Base-by-base conservation (phyloP, 92 coral and sea anemone genomes). In the Phenganax stokvisi region DNA sequence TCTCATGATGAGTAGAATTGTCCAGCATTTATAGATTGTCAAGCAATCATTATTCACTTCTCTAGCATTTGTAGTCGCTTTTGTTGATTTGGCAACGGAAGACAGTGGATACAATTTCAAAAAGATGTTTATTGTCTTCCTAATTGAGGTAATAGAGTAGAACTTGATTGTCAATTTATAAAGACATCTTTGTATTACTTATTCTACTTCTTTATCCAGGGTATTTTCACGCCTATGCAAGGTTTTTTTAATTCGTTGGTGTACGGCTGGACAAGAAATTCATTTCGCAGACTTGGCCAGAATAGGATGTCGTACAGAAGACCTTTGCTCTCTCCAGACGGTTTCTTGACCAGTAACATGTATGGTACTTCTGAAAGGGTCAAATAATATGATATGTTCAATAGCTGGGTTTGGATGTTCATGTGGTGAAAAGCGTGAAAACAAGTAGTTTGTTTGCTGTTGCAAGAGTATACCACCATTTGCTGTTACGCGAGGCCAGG, bases 261-360 rank as follows among this genome's bases (percentile, higher is more conserved):
- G 71, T 96, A 96, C 74, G 99, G 99, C 52, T 96, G 99, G 99
- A 85, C 97, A 10, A 87, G 99, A 60, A 90, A 79, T 52, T 87
- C 91, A 25, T 96, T 96, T 67, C 97, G 97, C 16, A 84, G 87
- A 0, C 92, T 94, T 8, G 72, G 89, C 27, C 81, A 72, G 20
- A 51, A 51, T 15, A 9, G 74, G 52, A 62, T 28, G 57, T 61
- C 81, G 13, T 77, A 44, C 51, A 79, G 83, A 31, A 67, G 83
- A 65, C 83, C 83, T 15, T 20, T 79, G 27, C 9, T 79, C 8
- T 63, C 83, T 0, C 83, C 83, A 9, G 74, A 65, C 11, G 73
- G 73, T 52, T 79, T 79, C 13, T 44, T 61, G 4, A n/a, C 71
- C 30, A 79, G 83, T 64, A 37, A 37, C 47, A 63, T 53, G 37